A percentile compares a stretch with the other conserved stretches of the same genome.
Evolutionary conservation across 2,888 invertebrate species (phyloP).

Genomic region (Dasypolia templi): DNA sequence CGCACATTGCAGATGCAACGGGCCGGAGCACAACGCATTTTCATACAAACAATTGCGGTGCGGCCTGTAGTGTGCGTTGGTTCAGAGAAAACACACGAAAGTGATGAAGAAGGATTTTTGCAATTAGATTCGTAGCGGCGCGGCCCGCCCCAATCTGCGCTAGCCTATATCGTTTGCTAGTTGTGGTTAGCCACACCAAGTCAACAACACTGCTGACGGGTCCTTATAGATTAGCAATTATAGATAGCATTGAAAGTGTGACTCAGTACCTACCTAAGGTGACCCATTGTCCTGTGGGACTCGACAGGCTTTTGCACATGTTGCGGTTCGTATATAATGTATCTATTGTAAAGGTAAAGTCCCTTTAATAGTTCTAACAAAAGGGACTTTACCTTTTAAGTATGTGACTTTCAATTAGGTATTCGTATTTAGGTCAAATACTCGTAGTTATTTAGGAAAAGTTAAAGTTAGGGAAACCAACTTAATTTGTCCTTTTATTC

Average conservation of each 20-base stretch:
- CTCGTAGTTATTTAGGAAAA: not conserved
- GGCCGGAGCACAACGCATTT: not conserved
- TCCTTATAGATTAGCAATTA: not conserved
- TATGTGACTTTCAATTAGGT: not conserved
- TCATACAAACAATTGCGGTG: not conserved
- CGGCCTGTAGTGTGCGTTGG: not conserved
- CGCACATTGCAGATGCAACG: not conserved
- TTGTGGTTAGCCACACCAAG: not conserved
- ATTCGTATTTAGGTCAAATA: not conserved
- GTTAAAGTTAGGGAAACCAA: too few species aligned
- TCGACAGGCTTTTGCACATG: not conserved
- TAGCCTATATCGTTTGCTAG: not conserved
- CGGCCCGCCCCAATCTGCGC: not conserved
- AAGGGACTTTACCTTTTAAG: not conserved
- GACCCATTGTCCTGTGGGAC: not conserved
- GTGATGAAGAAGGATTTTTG: not conserved
- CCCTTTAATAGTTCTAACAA: not conserved
- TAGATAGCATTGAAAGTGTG: not conserved
- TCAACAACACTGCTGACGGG: not conserved
- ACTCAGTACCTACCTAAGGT: not conserved
- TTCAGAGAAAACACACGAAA: not conserved
- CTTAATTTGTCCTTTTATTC: not conserved
- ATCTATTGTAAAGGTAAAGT: not conserved
- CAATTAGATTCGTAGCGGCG: not conserved
- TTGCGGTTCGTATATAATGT: slow-evolving; percentile 4